These are phyloP conservation scores for Willisornis vidua DNA, from an alignment of 2,113 vertebrate species.

Conservation along the genomic window DNA sequence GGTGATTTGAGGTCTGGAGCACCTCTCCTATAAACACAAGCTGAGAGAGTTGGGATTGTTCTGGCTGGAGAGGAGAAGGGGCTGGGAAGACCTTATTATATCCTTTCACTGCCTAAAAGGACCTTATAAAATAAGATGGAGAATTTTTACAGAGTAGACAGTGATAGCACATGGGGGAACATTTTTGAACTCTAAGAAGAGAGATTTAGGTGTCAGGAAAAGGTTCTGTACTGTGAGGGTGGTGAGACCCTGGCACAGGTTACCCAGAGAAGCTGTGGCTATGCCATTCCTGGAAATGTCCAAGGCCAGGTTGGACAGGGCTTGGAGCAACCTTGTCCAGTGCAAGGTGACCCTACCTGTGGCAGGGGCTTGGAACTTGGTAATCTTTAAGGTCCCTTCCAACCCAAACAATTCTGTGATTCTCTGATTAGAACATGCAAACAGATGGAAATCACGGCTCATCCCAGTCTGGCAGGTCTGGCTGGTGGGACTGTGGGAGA, in stretches of 20 bases:
- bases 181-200: background rate
- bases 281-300: background rate
- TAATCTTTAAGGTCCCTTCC: background rate
- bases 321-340: background rate
- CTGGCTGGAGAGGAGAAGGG: background rate
- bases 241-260: accelerated
- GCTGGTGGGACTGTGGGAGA: background rate
- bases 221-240: background rate
- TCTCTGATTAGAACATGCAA: background rate
- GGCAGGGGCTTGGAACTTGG: background rate
- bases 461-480: background rate
- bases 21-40: background rate
- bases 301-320: background rate
- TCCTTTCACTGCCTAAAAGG: background rate
- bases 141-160: background rate
- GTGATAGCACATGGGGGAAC: no score
- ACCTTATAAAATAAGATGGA: background rate
- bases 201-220: background rate
- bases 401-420: background rate
- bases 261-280: background rate
- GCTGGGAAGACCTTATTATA: accelerated
- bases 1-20: background rate
- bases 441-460: background rate
- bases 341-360: background rate
- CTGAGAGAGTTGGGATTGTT: background rate